phyloP scores from a whole-genome alignment of 92 coral and sea anemone genomes.

The Ricordea florida region DNA sequence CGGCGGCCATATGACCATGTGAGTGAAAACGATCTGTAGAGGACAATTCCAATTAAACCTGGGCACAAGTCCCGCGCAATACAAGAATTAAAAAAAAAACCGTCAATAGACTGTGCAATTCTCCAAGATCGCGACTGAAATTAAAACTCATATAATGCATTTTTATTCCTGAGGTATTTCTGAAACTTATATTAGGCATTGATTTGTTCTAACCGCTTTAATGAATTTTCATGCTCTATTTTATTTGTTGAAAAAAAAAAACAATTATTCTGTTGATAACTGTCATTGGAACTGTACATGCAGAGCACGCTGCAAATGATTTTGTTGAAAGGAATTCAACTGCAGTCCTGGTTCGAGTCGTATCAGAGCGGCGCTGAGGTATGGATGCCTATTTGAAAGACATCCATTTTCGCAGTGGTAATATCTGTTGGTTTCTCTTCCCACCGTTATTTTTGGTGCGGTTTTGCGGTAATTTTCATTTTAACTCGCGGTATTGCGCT shows the following conservation, averaged over 20 bases:
- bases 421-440: constrained; percentile 49
- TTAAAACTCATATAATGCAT: constrained; percentile 3
- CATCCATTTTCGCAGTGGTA: constrained; percentile 60
- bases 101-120: constrained; percentile 9
- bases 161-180: not conserved
- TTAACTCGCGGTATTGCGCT: no score
- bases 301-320: constrained; percentile 13
- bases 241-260: not conserved
- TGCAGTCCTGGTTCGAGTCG: constrained; percentile 6
- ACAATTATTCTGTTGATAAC: not conserved
- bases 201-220: constrained; percentile 13
- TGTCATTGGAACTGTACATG: constrained; percentile 15
- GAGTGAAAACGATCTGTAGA: constrained; percentile 10
- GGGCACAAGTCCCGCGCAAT: constrained; percentile 19
- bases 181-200: not conserved
- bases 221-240: constrained; percentile 2
- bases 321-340: constrained; percentile 23
- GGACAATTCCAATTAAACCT: not conserved
- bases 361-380: constrained; percentile 24
- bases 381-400: constrained; percentile 52
- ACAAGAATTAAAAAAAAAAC: constrained; percentile 7
- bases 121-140: constrained; percentile 9
- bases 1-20: constrained; percentile 1
- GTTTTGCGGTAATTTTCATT: no score
- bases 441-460: no score